phyloP scores from a whole-genome alignment of 2,797 vertebrate species.

The Hippoglossus hippoglossus region DNA sequence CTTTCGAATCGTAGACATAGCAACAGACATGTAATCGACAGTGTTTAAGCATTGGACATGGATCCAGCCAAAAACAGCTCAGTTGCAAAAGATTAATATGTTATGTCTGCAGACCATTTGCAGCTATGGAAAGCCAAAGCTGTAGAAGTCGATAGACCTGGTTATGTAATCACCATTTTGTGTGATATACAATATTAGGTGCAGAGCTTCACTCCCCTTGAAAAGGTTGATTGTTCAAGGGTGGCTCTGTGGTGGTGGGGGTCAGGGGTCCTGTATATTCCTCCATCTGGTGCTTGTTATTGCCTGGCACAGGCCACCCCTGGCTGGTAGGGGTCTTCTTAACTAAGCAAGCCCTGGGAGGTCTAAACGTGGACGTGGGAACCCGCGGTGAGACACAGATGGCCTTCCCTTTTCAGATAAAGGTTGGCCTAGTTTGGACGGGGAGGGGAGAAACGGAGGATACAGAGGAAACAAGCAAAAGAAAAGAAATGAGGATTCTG shows the following conservation, averaged over 20 bases:
- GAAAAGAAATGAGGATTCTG: conserved; percentile 6
- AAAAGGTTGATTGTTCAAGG: conserved; percentile 30
- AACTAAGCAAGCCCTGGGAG: conserved; percentile 62
- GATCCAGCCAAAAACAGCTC: background rate
- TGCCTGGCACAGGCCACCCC: conserved; percentile 30
- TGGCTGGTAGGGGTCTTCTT: conserved; percentile 46
- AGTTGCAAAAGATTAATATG: conserved; percentile 2
- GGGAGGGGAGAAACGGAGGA: background rate
- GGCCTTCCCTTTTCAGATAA: conserved; percentile 31
- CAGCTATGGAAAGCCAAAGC: background rate
- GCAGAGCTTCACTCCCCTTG: conserved; percentile 16
- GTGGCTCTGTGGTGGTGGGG: conserved; percentile 15
- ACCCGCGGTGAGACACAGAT: conserved; percentile 47
- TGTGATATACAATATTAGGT: background rate
- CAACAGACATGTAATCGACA: conserved; percentile 1
- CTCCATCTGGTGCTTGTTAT: conserved; percentile 65
- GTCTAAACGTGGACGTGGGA: conserved; percentile 57
- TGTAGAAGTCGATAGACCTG: background rate
- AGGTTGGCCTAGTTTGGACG: conserved; percentile 23
- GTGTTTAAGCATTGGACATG: background rate
- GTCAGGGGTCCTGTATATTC: conserved; percentile 50
- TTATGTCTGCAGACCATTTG: background rate
- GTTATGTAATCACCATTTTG: conserved; percentile 9
- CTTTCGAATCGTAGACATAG: background rate
- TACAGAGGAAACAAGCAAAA: background rate